phyloP scores from a whole-genome alignment of 1,140 invertebrate species.

The Theocolax elegans region DNA sequence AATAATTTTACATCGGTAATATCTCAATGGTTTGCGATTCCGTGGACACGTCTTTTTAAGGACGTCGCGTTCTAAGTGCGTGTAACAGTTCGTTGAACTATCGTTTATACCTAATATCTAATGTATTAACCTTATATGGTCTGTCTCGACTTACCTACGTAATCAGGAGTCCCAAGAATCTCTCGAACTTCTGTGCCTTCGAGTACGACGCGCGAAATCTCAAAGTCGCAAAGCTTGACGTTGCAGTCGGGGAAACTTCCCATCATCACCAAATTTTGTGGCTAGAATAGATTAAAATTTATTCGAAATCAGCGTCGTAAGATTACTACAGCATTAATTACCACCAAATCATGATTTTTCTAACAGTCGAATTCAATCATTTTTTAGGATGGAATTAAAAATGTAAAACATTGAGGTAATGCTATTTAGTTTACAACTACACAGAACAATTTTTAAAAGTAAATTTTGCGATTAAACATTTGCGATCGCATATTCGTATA shows the following conservation, averaged over 20 bases:
- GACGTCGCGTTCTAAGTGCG: background rate
- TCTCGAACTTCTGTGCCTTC: slow-evolving; percentile 77
- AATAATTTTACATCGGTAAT: slow-evolving; percentile 12
- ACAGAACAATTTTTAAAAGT: background rate
- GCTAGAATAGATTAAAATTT: slow-evolving; percentile 63
- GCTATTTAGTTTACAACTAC: background rate
- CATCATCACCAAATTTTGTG: slow-evolving; percentile 81
- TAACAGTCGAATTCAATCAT: no score
- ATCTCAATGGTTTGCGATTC: slow-evolving; percentile 1
- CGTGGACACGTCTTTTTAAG: slow-evolving; percentile 14
- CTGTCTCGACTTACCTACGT: slow-evolving; percentile 77
- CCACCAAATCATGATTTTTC: no score
- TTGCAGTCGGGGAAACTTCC: slow-evolving; percentile 76
- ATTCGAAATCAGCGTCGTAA: no score
- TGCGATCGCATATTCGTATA: background rate
- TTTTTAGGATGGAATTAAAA: no score
- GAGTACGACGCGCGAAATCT: slow-evolving; percentile 77
- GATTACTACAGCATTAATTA: no score
- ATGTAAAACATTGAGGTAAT: background rate
- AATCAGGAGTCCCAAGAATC: slow-evolving; percentile 83
- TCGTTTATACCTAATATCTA: no score
- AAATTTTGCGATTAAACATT: background rate
- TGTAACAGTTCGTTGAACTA: background rate
- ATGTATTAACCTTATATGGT: no score
- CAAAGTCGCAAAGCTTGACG: slow-evolving; percentile 82